Evolutionary conservation across 1,140 invertebrate species (phyloP).

Genomic region (Dermatophagoides farinae): DNA sequence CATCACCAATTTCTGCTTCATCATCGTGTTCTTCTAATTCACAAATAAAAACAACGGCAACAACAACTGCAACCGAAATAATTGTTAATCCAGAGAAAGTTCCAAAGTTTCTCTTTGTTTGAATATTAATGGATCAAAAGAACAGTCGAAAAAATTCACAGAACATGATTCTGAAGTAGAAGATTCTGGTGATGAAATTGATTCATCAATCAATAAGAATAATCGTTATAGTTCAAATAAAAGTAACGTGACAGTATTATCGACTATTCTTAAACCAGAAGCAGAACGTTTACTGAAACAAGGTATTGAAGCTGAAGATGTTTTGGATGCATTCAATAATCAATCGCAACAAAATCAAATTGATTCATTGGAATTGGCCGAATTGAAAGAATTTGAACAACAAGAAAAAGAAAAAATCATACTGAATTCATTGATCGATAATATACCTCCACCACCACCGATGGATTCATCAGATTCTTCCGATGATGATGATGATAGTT

Average conservation of each 20-base stretch:
- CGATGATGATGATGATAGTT: conserved; percentile 6
- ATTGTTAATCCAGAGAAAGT: background rate
- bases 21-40: background rate
- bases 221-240: background rate
- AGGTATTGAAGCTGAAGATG: conserved; percentile 1
- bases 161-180: background rate
- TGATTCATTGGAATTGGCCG: conserved; percentile 6
- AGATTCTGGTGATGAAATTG: background rate
- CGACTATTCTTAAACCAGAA: conserved; percentile 3
- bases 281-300: conserved; percentile 5
- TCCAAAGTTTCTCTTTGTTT: conserved; percentile 1
- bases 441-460: background rate
- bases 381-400: conserved; percentile 13
- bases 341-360: background rate
- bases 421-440: conserved; percentile 11
- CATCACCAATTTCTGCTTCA: background rate
- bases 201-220: background rate
- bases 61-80: background rate
- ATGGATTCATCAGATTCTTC: background rate
- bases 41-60: background rate
- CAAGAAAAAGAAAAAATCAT: conserved; percentile 11
- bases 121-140: background rate
- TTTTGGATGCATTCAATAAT: background rate
- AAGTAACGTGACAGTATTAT: conserved; percentile 1
- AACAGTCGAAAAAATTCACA: background rate